phyloP scores from a whole-genome alignment of 2,888 invertebrate species.

The Oligia strigilis region DNA sequence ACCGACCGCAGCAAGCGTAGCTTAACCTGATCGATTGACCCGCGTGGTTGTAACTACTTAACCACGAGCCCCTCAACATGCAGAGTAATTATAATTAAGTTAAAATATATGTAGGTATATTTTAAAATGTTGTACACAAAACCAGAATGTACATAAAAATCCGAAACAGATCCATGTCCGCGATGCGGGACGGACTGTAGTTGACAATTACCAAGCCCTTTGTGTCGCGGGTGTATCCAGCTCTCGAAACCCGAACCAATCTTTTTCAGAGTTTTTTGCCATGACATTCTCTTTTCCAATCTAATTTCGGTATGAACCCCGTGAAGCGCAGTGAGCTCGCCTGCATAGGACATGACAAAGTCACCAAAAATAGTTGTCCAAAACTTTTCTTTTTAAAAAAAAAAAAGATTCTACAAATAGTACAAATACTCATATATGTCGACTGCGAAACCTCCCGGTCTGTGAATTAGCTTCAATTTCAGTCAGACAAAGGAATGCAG shows the following conservation, averaged over 20 bases:
- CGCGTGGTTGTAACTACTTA: no score
- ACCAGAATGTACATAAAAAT: not conserved
- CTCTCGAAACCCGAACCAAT: not conserved
- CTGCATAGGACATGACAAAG: not conserved
- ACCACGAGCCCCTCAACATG: no score
- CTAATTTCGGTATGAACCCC: not conserved
- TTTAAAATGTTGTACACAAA: not conserved
- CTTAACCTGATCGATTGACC: not conserved
- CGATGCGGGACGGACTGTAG: not conserved
- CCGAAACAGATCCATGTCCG: not conserved
- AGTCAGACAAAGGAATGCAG: not conserved
- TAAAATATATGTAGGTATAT: not conserved
- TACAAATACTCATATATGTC: not conserved
- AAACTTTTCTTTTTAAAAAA: not conserved
- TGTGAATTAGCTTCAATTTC: not conserved
- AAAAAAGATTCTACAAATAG: not conserved
- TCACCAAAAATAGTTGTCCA: not conserved
- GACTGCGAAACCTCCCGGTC: not conserved
- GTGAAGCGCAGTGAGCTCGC: not conserved
- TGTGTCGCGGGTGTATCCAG: not conserved
- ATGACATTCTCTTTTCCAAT: not conserved
- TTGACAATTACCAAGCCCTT: not conserved
- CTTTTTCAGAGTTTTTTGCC: not conserved
- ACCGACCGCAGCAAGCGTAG: not conserved
- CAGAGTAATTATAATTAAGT: not conserved